Evolutionary conservation across 1,140 invertebrate genomes (phyloP).

Genomic region (Radopholus similis): DNA sequence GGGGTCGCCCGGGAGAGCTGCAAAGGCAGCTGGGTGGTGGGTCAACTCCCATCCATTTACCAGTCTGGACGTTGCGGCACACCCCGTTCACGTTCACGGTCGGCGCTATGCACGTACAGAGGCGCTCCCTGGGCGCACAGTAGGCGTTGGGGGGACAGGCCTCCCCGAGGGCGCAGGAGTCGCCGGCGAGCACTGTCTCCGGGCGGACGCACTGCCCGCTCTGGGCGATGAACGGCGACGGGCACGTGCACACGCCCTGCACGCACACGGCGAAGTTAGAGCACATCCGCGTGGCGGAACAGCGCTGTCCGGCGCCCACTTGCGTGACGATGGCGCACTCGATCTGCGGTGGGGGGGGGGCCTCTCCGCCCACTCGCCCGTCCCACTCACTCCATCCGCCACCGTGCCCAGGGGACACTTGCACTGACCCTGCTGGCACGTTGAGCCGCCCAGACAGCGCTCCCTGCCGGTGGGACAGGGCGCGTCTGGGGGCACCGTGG

Average conservation of each 20-base stretch:
- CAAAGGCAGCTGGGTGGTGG: neutral
- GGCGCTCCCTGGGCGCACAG: slow-evolving; percentile 21
- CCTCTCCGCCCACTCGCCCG: neutral
- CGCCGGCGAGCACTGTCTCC: slow-evolving; percentile 6
- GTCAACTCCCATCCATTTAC: neutral
- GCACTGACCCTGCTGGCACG: slow-evolving; percentile 36
- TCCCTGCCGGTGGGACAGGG: slow-evolving; percentile 41
- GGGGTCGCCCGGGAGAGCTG: slow-evolving; percentile 29
- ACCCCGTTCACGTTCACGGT: slow-evolving; percentile 42
- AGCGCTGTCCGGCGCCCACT: slow-evolving; percentile 33
- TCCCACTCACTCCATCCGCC: slow-evolving; percentile 13
- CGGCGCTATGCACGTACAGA: slow-evolving; percentile 41
- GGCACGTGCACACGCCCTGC: slow-evolving; percentile 40
- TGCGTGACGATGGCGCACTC: slow-evolving; percentile 39
- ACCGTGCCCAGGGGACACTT: slow-evolving; percentile 41
- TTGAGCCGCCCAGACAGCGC: slow-evolving; percentile 42
- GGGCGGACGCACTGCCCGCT: slow-evolving; percentile 33
- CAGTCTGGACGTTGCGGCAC: slow-evolving; percentile 34
- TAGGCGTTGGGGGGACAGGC: slow-evolving; percentile 39
- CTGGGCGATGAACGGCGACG: slow-evolving; percentile 40
- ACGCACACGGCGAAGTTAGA: slow-evolving; percentile 40
- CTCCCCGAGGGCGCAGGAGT: slow-evolving; percentile 29
- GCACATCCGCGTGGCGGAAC: slow-evolving; percentile 39
- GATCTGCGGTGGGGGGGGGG: neutral
- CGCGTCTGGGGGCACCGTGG: slow-evolving; percentile 37